Conservation (phyloP, 2,113 vertebrate genomes). For the Rostratula benghalensis region DNA sequence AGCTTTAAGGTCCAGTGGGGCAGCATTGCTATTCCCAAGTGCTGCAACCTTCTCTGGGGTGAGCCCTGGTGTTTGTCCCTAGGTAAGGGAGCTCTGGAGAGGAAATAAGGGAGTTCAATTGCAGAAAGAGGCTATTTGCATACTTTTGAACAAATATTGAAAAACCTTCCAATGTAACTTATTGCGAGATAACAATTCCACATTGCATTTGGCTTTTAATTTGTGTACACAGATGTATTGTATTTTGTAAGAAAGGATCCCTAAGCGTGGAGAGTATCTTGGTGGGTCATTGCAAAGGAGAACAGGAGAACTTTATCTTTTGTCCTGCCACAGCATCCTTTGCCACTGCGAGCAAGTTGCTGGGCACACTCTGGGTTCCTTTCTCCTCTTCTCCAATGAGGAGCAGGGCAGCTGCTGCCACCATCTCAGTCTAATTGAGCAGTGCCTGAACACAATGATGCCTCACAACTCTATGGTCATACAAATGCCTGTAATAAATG, state of each 20-base stretch:
- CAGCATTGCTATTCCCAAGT: not conserved
- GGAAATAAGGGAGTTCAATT: not conserved
- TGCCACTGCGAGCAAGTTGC: rapidly evolving
- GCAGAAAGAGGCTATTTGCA: not conserved
- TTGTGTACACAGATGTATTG: rapidly evolving
- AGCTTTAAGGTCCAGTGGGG: not conserved
- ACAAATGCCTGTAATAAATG: not conserved
- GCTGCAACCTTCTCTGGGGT: not conserved
- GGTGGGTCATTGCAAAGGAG: not conserved
- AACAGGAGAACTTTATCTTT: not conserved
- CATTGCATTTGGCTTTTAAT: not conserved
- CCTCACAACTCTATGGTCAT: not conserved
- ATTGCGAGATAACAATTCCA: not conserved
- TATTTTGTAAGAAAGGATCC: not conserved
- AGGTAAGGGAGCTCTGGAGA: not conserved
- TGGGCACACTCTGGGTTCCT: rapidly evolving
- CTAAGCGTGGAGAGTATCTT: not conserved
- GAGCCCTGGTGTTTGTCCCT: not conserved
- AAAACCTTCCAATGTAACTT: rapidly evolving
- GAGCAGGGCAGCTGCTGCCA: not conserved
- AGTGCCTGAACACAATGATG: not conserved
- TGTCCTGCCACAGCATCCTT: not conserved
- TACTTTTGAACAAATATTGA: not conserved
- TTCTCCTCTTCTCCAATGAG: not conserved
- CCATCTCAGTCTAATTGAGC: not conserved